Evolutionary conservation across 2,888 invertebrate genomes (phyloP).

Genomic region (Leptopilina syphax): DNA sequence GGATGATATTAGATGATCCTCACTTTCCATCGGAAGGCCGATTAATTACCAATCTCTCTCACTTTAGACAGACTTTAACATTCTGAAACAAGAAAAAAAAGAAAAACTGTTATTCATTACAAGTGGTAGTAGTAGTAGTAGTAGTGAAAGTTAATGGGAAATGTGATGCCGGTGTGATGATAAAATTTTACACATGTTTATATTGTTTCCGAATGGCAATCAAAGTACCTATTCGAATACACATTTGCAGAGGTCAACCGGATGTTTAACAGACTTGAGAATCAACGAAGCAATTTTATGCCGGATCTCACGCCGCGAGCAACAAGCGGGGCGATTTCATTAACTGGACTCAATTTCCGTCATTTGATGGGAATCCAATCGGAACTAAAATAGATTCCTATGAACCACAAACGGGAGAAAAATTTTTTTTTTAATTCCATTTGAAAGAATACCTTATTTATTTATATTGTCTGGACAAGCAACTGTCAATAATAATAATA

Average conservation of each 20-base stretch:
- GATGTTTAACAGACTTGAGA: constrained; percentile 35
- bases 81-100: constrained; percentile 48
- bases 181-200: background rate
- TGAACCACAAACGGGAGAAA: constrained; percentile 27
- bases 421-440: background rate
- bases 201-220: constrained; percentile 20
- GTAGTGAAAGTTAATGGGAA: background rate
- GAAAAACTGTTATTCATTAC: background rate
- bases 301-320: constrained; percentile 49
- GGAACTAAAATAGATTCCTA: constrained; percentile 39
- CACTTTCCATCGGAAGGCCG: constrained; percentile 62
- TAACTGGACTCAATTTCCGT: constrained; percentile 57
- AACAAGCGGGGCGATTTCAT: constrained; percentile 58
- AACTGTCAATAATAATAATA: background rate
- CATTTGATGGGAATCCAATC: constrained; percentile 44
- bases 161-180: background rate
- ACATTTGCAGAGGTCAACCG: constrained; percentile 28
- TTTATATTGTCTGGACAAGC: background rate
- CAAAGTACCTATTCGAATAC: constrained; percentile 10
- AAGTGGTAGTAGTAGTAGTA: background rate
- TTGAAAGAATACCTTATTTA: background rate
- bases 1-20: constrained; percentile 60
- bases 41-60: constrained; percentile 54
- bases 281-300: constrained; percentile 58
- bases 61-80: constrained; percentile 53